These are phyloP conservation scores for Poeciliopsis turneri DNA, from an alignment of 2,797 vertebrate species.

Conservation along the genomic window DNA sequence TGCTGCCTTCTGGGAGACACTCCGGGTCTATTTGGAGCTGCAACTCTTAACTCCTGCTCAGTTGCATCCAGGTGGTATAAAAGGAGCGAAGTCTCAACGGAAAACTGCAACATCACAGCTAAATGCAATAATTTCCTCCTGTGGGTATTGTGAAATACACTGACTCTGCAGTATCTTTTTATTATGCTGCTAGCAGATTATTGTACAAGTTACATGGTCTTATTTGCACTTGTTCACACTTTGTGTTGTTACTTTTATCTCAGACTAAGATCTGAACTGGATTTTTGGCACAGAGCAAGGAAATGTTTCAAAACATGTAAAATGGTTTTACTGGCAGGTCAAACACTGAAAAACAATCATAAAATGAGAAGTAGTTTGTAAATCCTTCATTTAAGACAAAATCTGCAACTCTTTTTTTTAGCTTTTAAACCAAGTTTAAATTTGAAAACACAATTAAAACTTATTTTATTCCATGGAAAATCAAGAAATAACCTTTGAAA, in stretches of 20 bases:
- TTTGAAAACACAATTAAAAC: neutral
- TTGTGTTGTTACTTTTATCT: neutral
- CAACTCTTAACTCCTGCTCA: neutral
- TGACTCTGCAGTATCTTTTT: conserved; percentile 7
- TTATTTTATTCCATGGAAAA: neutral
- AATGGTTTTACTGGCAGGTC: neutral
- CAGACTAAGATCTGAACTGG: too few species aligned
- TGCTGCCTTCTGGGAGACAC: conserved; percentile 12
- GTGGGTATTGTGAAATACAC: neutral
- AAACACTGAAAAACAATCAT: neutral
- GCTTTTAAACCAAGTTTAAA: neutral
- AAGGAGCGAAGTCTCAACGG: neutral
- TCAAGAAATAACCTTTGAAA: neutral
- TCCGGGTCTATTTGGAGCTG: conserved; percentile 13
- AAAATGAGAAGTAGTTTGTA: neutral
- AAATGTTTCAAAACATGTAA: neutral
- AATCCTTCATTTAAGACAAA: neutral
- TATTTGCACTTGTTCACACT: neutral
- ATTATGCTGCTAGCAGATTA: conserved; percentile 1
- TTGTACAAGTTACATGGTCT: neutral
- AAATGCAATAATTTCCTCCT: conserved; percentile 9
- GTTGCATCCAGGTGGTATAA: conserved; percentile 5
- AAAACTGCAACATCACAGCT: conserved; percentile 14
- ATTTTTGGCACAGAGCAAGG: neutral
- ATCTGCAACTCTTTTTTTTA: too few species aligned